These are phyloP conservation scores for Ciconia stormi DNA, from an alignment of 2,113 vertebrate species.

Conservation along the genomic window DNA sequence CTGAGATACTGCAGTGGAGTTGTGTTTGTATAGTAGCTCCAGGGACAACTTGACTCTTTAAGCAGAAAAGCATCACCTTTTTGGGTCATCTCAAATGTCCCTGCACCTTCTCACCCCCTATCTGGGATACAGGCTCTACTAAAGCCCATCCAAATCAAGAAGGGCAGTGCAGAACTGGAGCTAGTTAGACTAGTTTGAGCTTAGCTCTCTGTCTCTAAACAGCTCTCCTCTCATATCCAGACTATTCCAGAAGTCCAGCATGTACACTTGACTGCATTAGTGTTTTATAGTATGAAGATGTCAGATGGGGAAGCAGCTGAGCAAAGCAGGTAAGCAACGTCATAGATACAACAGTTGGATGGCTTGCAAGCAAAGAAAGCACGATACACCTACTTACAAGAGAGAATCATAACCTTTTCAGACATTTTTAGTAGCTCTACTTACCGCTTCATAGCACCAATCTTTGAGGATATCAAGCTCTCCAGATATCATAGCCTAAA, in stretches of 20 bases:
- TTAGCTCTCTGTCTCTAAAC: neutral
- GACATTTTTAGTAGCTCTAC: neutral
- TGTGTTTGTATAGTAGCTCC: neutral
- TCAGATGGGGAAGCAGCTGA: neutral
- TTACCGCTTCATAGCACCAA: slow-evolving; percentile 97
- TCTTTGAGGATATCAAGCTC: slow-evolving; percentile 97
- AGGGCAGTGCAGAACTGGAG: neutral
- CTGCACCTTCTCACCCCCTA: neutral
- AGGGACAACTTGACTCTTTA: neutral
- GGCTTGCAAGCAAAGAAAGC: neutral
- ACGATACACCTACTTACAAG: accelerated
- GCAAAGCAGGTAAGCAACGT: neutral
- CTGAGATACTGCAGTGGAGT: neutral
- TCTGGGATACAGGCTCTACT: neutral
- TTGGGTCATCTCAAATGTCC: neutral
- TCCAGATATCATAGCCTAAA: slow-evolving; percentile 90
- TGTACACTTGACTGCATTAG: neutral
- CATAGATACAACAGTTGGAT: neutral
- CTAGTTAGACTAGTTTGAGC: neutral
- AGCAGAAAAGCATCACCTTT: neutral
- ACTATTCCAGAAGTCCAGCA: neutral
- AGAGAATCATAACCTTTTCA: neutral
- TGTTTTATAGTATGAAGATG: neutral
- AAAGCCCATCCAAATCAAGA: neutral
- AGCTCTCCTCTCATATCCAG: neutral